Evolutionary conservation across 2,888 invertebrate genomes (phyloP).

Genomic region (Furcula furcula): DNA sequence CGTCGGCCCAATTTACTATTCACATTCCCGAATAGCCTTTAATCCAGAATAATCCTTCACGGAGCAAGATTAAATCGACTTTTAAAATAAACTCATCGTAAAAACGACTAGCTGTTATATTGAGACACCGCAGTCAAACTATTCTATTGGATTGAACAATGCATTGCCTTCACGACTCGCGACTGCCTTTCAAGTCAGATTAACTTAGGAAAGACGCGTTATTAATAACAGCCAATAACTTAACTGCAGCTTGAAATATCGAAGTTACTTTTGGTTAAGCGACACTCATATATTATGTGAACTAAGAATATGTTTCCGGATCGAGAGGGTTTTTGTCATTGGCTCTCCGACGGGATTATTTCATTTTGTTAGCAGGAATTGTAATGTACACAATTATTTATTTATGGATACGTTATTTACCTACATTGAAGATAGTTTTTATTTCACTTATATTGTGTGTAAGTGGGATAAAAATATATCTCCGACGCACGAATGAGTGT

Average conservation of each 20-base stretch:
- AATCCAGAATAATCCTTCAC: neutral
- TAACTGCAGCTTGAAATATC: constrained; percentile 75
- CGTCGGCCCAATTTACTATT: neutral
- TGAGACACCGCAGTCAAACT: constrained; percentile 35
- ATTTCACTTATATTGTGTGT: constrained; percentile 1
- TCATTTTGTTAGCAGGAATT: constrained; percentile 42
- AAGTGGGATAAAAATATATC: neutral
- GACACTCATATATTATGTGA: constrained; percentile 70
- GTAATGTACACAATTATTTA: constrained; percentile 33
- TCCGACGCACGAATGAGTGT: neutral
- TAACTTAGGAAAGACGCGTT: constrained; percentile 76
- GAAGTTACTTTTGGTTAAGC: constrained; percentile 77
- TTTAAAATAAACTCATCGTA: constrained; percentile 1
- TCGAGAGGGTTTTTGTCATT: constrained; percentile 63
- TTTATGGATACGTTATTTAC: constrained; percentile 27
- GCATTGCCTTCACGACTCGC: constrained; percentile 63
- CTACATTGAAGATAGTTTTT: constrained; percentile 22
- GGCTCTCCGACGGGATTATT: constrained; percentile 47
- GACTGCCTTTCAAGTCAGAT: constrained; percentile 78
- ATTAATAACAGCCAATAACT: constrained; percentile 80
- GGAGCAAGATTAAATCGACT: constrained; percentile 1
- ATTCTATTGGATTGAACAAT: constrained; percentile 67
- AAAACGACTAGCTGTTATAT: constrained; percentile 6
- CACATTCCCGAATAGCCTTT: neutral
- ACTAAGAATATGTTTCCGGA: constrained; percentile 78